Evolutionary conservation across 2,113 vertebrate species (phyloP).

Genomic region (Pteruthius melanotis): DNA sequence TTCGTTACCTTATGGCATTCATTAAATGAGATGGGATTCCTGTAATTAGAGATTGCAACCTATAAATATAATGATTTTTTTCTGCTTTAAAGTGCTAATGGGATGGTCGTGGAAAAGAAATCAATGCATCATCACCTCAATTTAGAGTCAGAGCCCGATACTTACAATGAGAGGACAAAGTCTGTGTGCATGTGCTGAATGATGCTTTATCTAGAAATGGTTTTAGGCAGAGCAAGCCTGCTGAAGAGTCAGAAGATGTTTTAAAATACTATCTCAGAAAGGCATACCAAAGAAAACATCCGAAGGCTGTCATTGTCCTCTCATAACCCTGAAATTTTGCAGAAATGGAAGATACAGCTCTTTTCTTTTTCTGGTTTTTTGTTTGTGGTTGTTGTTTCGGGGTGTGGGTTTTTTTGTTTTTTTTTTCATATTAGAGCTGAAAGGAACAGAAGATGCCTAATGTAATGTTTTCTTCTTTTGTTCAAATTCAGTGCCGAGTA

Average conservation of each 20-base stretch:
- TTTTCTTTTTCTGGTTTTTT: not conserved
- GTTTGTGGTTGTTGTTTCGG: not conserved
- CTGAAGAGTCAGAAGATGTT: not conserved
- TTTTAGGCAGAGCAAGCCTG: not conserved
- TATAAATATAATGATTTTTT: conserved; percentile 5
- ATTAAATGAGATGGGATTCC: not conserved
- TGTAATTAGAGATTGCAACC: conserved; percentile 5
- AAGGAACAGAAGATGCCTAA: not conserved
- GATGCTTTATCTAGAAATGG: not conserved
- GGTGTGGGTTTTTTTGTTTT: accelerated
- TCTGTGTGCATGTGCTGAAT: not conserved
- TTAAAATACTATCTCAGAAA: not conserved
- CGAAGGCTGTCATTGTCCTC: not conserved
- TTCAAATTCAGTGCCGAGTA: conserved; percentile 88
- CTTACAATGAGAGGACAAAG: not conserved
- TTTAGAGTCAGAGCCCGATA: not conserved
- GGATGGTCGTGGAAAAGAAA: not conserved
- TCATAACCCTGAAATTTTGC: not conserved
- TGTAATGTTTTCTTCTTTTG: conserved; percentile 43
- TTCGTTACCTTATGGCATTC: conserved; percentile 7
- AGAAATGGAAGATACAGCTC: not conserved
- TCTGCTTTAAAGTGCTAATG: not conserved
- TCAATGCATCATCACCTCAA: not conserved
- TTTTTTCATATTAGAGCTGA: not conserved
- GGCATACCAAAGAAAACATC: not conserved